Conservation (phyloP, 2,888 invertebrate genomes). For the Sphinx pinastri region DNA sequence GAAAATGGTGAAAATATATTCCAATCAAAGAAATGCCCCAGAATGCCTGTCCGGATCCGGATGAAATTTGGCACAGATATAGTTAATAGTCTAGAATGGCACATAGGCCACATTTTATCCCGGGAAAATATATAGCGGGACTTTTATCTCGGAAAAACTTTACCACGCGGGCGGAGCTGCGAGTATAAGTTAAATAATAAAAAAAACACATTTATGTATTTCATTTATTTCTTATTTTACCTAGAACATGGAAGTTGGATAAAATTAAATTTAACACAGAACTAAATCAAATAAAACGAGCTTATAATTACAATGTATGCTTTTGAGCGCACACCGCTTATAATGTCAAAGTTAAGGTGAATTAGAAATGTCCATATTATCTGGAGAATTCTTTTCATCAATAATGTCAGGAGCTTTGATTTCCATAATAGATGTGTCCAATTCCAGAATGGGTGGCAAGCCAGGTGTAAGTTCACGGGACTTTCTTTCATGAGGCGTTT, state of each 20-base stretch:
- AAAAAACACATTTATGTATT: not conserved
- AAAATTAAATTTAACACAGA: not conserved
- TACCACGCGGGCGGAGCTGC: too few relatives aligned
- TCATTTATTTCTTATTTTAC: conserved; percentile 18
- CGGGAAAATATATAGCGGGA: too few relatives aligned
- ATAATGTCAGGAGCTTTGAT: conserved; percentile 60
- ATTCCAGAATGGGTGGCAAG: conserved; percentile 61
- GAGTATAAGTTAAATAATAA: not conserved
- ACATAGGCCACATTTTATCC: too few relatives aligned
- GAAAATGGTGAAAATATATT: too few relatives aligned
- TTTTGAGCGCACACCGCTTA: not conserved
- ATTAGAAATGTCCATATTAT: conserved; percentile 92
- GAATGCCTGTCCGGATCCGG: too few relatives aligned
- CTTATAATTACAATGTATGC: conserved; percentile 11
- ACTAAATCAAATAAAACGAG: conserved; percentile 9
- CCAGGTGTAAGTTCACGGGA: conserved; percentile 70
- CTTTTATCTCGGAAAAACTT: too few relatives aligned
- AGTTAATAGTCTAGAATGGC: too few relatives aligned
- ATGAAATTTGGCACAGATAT: too few relatives aligned
- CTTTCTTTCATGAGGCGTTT: conserved; percentile 68
- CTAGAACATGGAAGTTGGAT: conserved; percentile 1
- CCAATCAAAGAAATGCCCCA: too few relatives aligned
- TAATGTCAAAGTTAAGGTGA: conserved; percentile 81
- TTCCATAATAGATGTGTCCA: conserved; percentile 50
- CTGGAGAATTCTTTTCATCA: conserved; percentile 85